Percentiles rank a stretch among this genome's conserved stretches.
These are phyloP conservation scores for Hemicordylus capensis DNA, from an alignment of 2,113 vertebrate genomes.

Conservation along the genomic window DNA sequence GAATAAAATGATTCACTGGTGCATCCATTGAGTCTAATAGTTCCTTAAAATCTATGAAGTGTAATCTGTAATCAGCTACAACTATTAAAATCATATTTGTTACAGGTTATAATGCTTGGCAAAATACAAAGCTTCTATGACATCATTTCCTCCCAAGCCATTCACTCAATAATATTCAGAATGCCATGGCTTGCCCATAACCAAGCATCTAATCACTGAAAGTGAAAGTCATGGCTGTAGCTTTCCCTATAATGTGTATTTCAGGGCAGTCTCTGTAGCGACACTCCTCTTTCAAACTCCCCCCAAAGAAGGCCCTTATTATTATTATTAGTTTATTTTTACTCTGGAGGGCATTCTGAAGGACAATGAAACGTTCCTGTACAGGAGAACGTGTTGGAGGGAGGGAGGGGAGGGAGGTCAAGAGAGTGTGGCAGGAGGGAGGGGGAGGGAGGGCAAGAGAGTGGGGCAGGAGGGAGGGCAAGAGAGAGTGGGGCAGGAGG, in stretches of 20 bases:
- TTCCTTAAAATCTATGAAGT: not conserved
- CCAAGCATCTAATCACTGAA: not conserved
- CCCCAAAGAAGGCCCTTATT: not conserved
- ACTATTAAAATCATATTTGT: not conserved
- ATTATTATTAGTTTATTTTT: no score
- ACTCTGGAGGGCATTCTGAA: not conserved
- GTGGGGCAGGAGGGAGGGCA: no score
- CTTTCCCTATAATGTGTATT: not conserved
- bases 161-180: not conserved
- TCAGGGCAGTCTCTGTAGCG: not conserved
- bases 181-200: not conserved
- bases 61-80: not conserved
- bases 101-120: not conserved
- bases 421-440: no score
- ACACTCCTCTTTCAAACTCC: not conserved
- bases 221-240: not conserved
- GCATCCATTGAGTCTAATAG: not conserved
- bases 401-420: no score
- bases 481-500: no score
- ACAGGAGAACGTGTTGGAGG: no score
- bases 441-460: no score
- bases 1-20: not conserved
- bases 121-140: not conserved
- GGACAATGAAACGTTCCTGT: not conserved
- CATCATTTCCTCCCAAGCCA: not conserved